These are phyloP conservation scores for Hydractinia symbiolongicarpus DNA, from an alignment of 30 jellyfish, hydroid and myxozoan genomes.

Conservation along the genomic window DNA sequence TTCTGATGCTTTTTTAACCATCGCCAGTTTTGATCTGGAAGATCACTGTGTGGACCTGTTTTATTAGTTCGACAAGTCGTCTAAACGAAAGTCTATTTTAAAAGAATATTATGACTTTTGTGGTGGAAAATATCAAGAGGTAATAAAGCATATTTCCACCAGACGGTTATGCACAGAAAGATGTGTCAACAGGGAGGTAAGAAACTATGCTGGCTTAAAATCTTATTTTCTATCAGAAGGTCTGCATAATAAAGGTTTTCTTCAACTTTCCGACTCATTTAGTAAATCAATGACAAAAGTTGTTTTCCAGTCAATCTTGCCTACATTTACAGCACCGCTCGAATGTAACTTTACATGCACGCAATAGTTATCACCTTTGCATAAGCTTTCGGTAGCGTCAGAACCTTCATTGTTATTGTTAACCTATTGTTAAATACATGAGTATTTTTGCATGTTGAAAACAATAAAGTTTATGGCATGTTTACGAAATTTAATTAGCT, in stretches of 20 bases:
- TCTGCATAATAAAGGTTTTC: conserved; percentile 27
- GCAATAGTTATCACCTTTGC: too few species aligned
- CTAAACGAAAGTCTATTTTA: conserved; percentile 29
- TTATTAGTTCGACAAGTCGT: conserved; percentile 58
- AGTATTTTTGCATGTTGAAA: too few species aligned
- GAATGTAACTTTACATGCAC: too few species aligned
- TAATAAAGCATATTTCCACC: conserved; percentile 28
- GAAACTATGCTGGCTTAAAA: conserved; percentile 37
- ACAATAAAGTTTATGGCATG: too few species aligned
- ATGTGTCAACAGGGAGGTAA: conserved; percentile 45
- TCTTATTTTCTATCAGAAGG: conserved; percentile 42
- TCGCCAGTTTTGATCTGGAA: conserved; percentile 33
- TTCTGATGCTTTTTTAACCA: conserved; percentile 21
- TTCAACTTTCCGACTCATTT: conserved; percentile 45
- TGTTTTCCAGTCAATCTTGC: conserved; percentile 45
- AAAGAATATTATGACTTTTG: conserved; percentile 52
- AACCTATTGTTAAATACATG: too few species aligned
- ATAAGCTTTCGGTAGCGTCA: too few species aligned
- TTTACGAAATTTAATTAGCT: too few species aligned
- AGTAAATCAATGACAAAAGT: conserved; percentile 37
- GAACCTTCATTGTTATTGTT: too few species aligned
- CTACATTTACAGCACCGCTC: too few species aligned
- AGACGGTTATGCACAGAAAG: conserved; percentile 44
- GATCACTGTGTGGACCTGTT: conserved; percentile 50
- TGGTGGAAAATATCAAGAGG: conserved; percentile 34